A percentile compares a stretch with the other conserved stretches of the same genome.
Conservation (phyloP, 2,888 invertebrate genomes). For the Pristionchus fissidentatus region DNA sequence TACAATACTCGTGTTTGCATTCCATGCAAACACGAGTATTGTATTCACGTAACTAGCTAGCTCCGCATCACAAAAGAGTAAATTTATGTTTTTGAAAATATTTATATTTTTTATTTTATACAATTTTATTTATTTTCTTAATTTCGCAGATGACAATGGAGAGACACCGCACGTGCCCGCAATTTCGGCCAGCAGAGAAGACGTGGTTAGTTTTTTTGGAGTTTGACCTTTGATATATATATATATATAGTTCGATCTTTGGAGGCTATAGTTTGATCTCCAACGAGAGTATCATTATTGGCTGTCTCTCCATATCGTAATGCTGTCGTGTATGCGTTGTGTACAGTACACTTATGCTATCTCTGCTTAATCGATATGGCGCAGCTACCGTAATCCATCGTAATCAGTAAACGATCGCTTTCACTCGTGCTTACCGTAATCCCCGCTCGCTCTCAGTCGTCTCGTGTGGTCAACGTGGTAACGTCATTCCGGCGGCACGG, state of each 20-base stretch:
- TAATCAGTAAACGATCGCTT: not conserved
- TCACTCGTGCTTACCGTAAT: not conserved
- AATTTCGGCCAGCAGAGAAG: slow-evolving; percentile 48
- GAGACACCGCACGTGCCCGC: slow-evolving; percentile 61
- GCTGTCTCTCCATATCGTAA: not conserved
- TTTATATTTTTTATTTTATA: no score
- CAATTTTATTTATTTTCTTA: not conserved
- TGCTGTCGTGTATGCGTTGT: not conserved
- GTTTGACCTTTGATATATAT: not conserved
- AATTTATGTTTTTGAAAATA: no score
- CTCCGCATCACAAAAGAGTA: no score
- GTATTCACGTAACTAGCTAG: no score
- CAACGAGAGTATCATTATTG: not conserved
- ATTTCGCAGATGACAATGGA: slow-evolving; percentile 57
- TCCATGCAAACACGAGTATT: no score
- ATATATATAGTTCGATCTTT: no score
- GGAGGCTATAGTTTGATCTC: no score
- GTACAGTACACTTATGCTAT: not conserved
- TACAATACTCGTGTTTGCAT: no score
- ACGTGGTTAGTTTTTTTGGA: slow-evolving; percentile 3
- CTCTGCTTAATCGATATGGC: not conserved
- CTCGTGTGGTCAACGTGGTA: slow-evolving; percentile 44
- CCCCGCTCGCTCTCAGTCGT: slow-evolving; percentile 18
- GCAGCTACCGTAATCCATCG: not conserved
- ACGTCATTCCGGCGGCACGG: slow-evolving; percentile 59